Conservation (phyloP, 1,140 invertebrate species). For the Drosophila dunni region DNA sequence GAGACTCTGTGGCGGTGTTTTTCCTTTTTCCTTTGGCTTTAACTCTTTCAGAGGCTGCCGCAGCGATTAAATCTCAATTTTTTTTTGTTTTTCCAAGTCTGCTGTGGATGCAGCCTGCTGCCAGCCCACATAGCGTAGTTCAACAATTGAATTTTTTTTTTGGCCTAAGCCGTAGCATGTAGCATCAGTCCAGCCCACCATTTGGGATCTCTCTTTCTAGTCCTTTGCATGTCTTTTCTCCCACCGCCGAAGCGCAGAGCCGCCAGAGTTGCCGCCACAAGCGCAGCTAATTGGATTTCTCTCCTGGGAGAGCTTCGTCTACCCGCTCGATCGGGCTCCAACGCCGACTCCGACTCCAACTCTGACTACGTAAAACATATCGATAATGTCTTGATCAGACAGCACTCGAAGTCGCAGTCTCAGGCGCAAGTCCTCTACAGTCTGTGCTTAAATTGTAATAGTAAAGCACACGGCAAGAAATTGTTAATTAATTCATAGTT, state of each 20-base stretch:
- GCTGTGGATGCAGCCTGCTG: conserved; percentile 15
- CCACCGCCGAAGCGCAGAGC: conserved; percentile 17
- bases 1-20: conserved; percentile 63
- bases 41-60: conserved; percentile 60
- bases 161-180: conserved; percentile 38
- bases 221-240: conserved; percentile 78
- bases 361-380: conserved; percentile 79
- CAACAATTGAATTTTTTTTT: conserved; percentile 57
- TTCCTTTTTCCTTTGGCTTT: conserved; percentile 67
- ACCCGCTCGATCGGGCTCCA: background rate
- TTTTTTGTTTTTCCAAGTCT: conserved; percentile 16
- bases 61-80: conserved; percentile 67
- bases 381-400: conserved; percentile 83
- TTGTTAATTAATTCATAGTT: background rate
- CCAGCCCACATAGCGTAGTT: conserved; percentile 46
- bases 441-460: conserved; percentile 77
- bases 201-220: conserved; percentile 38
- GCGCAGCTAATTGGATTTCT: conserved; percentile 82
- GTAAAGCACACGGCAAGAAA: conserved; percentile 75
- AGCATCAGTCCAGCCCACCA: conserved; percentile 54
- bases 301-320: conserved; percentile 73
- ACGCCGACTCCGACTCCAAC: background rate
- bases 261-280: conserved; percentile 59
- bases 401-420: conserved; percentile 43
- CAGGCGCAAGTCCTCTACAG: conserved; percentile 17